Evolutionary conservation across 35 echinoderm and acorn worm genomes (phyloP), one percentile per base, ranked within the genome.

Genomic region (Amphiura filiformis): DNA sequence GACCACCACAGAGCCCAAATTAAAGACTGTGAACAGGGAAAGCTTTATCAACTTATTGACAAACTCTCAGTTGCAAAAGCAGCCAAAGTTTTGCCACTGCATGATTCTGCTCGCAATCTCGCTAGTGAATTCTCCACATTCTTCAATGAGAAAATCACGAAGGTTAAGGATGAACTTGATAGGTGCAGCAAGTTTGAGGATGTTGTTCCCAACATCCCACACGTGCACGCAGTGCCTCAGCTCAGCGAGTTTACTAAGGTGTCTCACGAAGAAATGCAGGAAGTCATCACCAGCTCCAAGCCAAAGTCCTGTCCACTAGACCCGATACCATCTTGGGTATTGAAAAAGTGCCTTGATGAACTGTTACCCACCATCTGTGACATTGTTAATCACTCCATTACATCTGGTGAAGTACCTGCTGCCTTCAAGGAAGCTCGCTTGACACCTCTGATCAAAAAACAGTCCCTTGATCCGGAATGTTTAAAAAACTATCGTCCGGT

Each of bases 401-500:
- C 39, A 40, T 76, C 80, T 75, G 92, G 92, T 20, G 28, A 56
- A 26, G 86, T 92, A 40, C 85, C 78, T 31, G 23, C 34, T 56
- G 7, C 77, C 32, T 89, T 81, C 42, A 91, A 86, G 77, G 38
- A 32, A 85, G 85, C 89, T 1, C 47, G 39, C 31, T n/a, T 91
- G 4, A 86, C 37, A 56, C 89, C 81, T 79, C n/a, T 86, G n/a
- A 40, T 86, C 82, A 91, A 91, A 64, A 91, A 91, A 65, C 34
- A 82, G 1, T 86, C 75, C 4, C 89, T 91, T 35, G 82, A 91
- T 34, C 7, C 2, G 14, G 64, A 91, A 34, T 37, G 38, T 34
- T 56, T 91, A 17, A 91, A 81, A 47, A 91, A 91, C 61, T 91
- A 86, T 37, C 30, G 89, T 78, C 89, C 89, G 34, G 89, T 91